These are phyloP conservation scores for Hydrochoerus hydrochaeris DNA, from an alignment of 2,113 vertebrate genomes.

Conservation along the genomic window DNA sequence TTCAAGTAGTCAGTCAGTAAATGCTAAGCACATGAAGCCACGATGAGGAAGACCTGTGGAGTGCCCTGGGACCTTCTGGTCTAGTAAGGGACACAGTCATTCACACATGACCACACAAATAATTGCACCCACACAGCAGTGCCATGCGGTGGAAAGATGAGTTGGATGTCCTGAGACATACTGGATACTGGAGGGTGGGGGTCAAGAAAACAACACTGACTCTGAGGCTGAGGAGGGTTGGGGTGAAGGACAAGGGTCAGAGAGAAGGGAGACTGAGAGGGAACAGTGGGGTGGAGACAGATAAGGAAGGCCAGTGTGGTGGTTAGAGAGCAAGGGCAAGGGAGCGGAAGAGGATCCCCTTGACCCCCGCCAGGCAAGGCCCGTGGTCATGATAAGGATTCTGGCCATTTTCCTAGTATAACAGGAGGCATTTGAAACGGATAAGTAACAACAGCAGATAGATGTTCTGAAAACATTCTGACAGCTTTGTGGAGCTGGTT, in stretches of 20 bases:
- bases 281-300: background rate
- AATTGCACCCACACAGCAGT: no score
- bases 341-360: accelerated
- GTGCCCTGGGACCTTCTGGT: no score
- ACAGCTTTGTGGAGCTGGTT: background rate
- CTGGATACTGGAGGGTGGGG: accelerated
- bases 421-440: background rate
- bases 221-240: background rate
- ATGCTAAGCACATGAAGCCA: background rate
- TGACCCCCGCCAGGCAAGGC: background rate
- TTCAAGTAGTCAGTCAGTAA: background rate
- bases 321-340: background rate
- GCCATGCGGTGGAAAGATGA: background rate
- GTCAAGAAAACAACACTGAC: background rate
- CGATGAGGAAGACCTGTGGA: background rate
- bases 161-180: background rate
- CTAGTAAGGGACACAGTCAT: background rate
- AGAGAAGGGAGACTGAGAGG: background rate
- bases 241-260: no score
- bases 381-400: background rate
- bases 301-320: background rate
- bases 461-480: background rate
- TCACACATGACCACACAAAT: background rate
- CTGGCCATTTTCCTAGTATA: background rate
- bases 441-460: constrained; percentile 22